These are phyloP conservation scores for Hippopotamus amphibius DNA, from an alignment of 2,113 vertebrate genomes.

Conservation along the genomic window DNA sequence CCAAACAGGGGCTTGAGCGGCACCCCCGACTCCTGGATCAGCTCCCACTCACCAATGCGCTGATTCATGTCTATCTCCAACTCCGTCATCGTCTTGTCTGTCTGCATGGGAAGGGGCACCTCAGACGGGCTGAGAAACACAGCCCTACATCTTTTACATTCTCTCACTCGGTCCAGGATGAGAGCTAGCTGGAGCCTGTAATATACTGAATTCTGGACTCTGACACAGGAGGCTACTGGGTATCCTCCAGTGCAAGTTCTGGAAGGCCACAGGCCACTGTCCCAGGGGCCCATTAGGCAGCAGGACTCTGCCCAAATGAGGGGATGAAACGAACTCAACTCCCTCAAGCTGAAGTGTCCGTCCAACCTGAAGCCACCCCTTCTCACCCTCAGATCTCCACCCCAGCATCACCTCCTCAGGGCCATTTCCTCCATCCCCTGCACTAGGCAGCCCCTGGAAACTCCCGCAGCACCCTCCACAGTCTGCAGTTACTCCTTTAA, in stretches of 20 bases:
- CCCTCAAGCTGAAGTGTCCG: neutral
- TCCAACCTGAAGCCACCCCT: neutral
- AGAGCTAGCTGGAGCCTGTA: neutral
- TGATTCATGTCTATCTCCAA: constrained; percentile 99
- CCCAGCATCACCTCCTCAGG: neutral
- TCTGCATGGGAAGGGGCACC: constrained; percentile 86
- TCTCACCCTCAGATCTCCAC: neutral
- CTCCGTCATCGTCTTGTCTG: constrained; percentile 98
- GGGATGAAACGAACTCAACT: neutral
- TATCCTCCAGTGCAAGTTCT: neutral
- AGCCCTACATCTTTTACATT: neutral
- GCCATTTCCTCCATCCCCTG: neutral
- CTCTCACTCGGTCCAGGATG: neutral
- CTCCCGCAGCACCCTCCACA: fast-evolving
- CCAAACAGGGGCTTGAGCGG: constrained; percentile 96
- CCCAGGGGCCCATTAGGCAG: neutral
- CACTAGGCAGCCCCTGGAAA: neutral
- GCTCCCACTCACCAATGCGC: constrained; percentile 98
- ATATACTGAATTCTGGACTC: neutral
- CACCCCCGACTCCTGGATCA: constrained; percentile 97
- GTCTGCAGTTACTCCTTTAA: neutral
- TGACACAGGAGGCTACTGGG: neutral
- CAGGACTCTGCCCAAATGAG: neutral
- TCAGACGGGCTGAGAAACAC: neutral
- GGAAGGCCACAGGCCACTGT: neutral